A percentile compares a stretch with the other conserved stretches of the same genome.
Evolutionary conservation across 2,888 invertebrate species (phyloP).

Genomic region (Lithosia quadra): DNA sequence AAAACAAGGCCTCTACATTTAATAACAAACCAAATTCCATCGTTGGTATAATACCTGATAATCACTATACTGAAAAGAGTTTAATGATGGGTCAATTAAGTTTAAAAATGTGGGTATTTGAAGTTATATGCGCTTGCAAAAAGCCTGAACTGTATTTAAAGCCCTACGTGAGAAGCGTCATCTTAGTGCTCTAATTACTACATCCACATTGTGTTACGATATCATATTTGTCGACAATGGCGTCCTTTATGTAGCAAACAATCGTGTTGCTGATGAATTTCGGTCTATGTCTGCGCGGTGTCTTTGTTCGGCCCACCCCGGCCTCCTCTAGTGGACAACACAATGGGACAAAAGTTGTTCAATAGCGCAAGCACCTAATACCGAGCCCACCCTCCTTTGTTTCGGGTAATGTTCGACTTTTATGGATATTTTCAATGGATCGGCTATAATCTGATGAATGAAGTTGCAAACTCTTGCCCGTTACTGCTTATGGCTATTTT

Average conservation of each 20-base stretch:
- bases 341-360: conserved; percentile 87
- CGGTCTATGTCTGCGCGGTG: conserved; percentile 85
- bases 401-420: conserved; percentile 87
- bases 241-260: conserved; percentile 86
- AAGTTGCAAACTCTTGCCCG: conserved; percentile 76
- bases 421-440: conserved; percentile 87
- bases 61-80: too few relatives aligned
- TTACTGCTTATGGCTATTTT: conserved; percentile 55
- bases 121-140: background rate
- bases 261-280: conserved; percentile 87
- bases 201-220: conserved; percentile 84
- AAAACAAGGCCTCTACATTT: too few relatives aligned
- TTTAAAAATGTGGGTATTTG: background rate
- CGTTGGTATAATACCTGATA: too few relatives aligned
- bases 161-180: conserved; percentile 42
- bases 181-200: conserved; percentile 81
- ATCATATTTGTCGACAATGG: conserved; percentile 86
- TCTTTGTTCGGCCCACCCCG: conserved; percentile 82
- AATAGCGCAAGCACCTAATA: conserved; percentile 86
- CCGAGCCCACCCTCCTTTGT: conserved; percentile 84
- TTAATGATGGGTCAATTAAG: too few relatives aligned
- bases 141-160: conserved; percentile 2
- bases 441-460: conserved; percentile 82
- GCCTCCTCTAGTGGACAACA: conserved; percentile 81
- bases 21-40: too few relatives aligned